phyloP scores from a whole-genome alignment of 2,113 vertebrate genomes.

The Scortum barcoo region DNA sequence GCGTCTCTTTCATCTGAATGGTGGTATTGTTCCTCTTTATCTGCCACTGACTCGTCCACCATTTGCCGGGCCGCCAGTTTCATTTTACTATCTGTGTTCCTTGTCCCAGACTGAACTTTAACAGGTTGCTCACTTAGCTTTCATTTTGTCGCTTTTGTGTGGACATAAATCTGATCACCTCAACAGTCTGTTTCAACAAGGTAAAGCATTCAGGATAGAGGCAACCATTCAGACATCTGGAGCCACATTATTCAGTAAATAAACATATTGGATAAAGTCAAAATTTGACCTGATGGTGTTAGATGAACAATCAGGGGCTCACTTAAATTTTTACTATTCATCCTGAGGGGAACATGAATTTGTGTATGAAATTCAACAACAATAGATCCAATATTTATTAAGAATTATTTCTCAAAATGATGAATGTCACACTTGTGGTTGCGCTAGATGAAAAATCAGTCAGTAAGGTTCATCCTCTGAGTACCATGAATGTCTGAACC shows the following conservation, averaged over 20 bases:
- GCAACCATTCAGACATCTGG: neutral
- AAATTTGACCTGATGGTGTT: neutral
- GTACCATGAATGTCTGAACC: neutral
- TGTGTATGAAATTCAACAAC: neutral
- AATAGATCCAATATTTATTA: neutral
- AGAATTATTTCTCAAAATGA: neutral
- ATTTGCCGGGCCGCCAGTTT: neutral
- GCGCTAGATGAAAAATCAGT: neutral
- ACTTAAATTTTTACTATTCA: neutral
- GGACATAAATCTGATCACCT: neutral
- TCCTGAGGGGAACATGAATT: neutral
- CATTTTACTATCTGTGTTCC: slow-evolving; percentile 67
- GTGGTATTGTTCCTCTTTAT: slow-evolving; percentile 76
- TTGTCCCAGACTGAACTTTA: slow-evolving; percentile 42
- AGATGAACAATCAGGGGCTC: neutral
- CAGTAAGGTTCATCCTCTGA: neutral
- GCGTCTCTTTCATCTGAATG: slow-evolving; percentile 38
- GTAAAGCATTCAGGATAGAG: neutral
- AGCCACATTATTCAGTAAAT: neutral
- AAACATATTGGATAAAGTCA: neutral
- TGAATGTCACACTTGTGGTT: neutral
- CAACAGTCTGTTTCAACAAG: neutral
- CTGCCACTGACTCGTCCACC: neutral
- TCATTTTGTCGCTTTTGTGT: neutral
- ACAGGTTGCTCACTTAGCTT: neutral